These are phyloP conservation scores for Agrypnus murinus DNA, from an alignment of 2,888 invertebrate genomes.

Conservation along the genomic window DNA sequence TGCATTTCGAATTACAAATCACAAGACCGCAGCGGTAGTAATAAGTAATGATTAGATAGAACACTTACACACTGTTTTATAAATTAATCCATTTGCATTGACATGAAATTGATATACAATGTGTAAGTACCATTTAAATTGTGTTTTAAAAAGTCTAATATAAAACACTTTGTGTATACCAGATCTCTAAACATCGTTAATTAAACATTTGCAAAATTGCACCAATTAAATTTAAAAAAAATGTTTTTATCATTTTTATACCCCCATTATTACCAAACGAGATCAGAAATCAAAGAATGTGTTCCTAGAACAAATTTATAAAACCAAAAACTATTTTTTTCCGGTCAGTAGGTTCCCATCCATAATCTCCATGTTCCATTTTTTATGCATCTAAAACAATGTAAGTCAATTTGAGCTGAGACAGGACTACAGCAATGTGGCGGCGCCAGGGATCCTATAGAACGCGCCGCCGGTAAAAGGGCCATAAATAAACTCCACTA, in stretches of 20 bases:
- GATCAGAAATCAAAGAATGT: background rate
- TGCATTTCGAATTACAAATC: background rate
- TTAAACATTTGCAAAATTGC: background rate
- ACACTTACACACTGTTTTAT: slow-evolving; percentile 4
- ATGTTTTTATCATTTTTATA: too few species aligned
- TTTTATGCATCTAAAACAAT: slow-evolving; percentile 44
- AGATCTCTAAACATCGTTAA: too few species aligned
- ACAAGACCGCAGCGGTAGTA: background rate
- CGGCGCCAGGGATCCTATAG: slow-evolving; percentile 67
- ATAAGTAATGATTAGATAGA: slow-evolving; percentile 8
- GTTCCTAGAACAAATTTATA: background rate
- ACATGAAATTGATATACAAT: too few species aligned
- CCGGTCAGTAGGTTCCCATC: slow-evolving; percentile 29
- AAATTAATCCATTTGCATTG: slow-evolving; percentile 1
- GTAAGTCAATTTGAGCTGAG: slow-evolving; percentile 50
- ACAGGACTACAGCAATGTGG: slow-evolving; percentile 53
- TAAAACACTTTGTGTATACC: too few species aligned
- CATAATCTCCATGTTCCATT: slow-evolving; percentile 35
- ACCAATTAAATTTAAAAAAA: background rate
- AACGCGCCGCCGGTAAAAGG: slow-evolving; percentile 65
- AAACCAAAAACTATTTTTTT: background rate
- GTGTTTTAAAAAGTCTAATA: background rate
- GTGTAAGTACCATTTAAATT: background rate
- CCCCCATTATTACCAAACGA: background rate
- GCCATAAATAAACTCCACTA: slow-evolving; percentile 65